Conservation (phyloP, 1,140 invertebrate species). For the Acromyrmex echinatior region DNA sequence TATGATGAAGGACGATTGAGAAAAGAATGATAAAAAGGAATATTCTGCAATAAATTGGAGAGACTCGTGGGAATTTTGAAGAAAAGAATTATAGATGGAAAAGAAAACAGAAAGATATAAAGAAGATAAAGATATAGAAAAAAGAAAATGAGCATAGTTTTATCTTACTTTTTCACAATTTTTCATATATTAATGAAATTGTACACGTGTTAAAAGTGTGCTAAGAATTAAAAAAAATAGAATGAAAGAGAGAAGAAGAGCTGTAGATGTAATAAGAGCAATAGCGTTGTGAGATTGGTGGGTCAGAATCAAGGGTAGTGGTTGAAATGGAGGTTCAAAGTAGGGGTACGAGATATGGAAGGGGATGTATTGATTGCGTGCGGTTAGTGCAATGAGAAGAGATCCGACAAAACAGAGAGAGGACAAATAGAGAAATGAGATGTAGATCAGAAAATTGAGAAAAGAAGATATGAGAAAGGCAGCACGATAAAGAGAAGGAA, state of each 20-base stretch:
- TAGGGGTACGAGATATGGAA: conserved; percentile 50
- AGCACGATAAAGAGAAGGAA: neutral
- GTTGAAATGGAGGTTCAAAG: conserved; percentile 39
- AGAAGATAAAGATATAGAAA: neutral
- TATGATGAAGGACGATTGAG: conserved; percentile 14
- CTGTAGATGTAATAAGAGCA: neutral
- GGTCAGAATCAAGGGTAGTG: conserved; percentile 65
- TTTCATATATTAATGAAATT: conserved; percentile 2
- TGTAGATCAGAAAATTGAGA: conserved; percentile 66
- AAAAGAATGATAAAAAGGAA: neutral
- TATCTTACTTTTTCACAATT: neutral
- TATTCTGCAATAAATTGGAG: too few relatives aligned
- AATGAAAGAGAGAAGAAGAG: neutral
- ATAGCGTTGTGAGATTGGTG: conserved; percentile 48
- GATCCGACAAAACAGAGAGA: conserved; percentile 20
- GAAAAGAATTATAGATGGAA: neutral
- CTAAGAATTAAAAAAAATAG: conserved; percentile 7
- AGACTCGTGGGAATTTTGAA: neutral
- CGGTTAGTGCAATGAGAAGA: conserved; percentile 71
- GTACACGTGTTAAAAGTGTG: neutral
- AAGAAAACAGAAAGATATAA: neutral
- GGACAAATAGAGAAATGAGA: conserved; percentile 60
- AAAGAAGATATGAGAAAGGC: neutral
- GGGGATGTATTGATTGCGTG: conserved; percentile 83
- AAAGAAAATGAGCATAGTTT: neutral